These are phyloP conservation scores for Notechis scutatus DNA, from an alignment of 2,113 vertebrate genomes.

Conservation along the genomic window DNA sequence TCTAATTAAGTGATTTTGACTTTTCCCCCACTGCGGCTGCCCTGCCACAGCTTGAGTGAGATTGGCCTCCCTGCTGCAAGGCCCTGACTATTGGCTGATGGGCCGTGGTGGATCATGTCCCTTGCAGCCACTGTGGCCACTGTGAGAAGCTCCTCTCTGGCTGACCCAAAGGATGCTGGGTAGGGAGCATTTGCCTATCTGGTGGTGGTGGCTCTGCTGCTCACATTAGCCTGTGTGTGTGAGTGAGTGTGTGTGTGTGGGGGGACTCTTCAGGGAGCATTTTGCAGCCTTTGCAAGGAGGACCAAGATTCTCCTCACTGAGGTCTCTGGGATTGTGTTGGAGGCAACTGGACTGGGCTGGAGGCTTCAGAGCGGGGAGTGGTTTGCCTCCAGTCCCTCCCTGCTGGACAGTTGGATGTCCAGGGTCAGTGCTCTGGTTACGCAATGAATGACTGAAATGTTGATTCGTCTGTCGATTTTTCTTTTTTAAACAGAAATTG, in stretches of 20 bases:
- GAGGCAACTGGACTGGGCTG: neutral
- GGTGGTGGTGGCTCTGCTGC: too few relatives aligned
- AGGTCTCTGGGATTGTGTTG: neutral
- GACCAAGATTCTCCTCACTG: neutral
- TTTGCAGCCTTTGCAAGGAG: neutral
- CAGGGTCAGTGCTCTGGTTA: neutral
- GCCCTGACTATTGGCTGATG: neutral
- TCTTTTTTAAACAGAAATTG: neutral
- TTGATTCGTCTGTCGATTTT: neutral
- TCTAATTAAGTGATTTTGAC: neutral
- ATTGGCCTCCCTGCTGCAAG: neutral
- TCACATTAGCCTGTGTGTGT: neutral
- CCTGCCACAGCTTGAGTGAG: neutral
- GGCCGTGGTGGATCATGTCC: neutral
- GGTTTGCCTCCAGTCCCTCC: neutral
- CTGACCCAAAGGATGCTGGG: too few relatives aligned
- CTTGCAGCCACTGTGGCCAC: neutral
- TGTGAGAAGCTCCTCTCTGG: too few relatives aligned
- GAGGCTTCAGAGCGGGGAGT: neutral
- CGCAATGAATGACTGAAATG: neutral
- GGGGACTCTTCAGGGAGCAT: neutral
- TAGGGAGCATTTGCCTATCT: neutral
- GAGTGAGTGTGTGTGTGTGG: too few relatives aligned
- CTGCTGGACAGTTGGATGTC: neutral
- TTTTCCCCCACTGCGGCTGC: neutral